Evolutionary conservation across 2,113 vertebrate species (phyloP), one percentile per base, ranked within the genome.

Genomic region (Colius striatus): DNA sequence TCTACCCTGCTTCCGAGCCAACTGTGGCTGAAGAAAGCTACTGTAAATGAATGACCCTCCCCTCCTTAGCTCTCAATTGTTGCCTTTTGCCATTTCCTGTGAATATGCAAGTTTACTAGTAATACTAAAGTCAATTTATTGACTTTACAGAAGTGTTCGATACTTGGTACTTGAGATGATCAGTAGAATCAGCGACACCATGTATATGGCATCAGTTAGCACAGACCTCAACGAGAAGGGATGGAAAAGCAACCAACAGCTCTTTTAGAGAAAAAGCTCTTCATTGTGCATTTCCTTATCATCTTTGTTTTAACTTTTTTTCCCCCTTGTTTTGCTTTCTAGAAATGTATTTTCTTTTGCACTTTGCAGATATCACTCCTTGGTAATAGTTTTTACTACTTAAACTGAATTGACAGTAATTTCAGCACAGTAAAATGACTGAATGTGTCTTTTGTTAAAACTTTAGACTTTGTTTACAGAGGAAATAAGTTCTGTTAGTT

Each of bases 161-260:
- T 62, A 6, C n/a, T 89, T 67, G 8, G 3, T 53, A 5, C 54
- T 57, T 41, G 13, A 47, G 16, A 1, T 63, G 25, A 21, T 53
- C 34, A n/a, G 0, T 10, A 18, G 21, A 55, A 32, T n/a, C 6
- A 0, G 3, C 53, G 32, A 45, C 63, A 71, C 10, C 6, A 2
- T 13, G 41, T 30, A 6, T 13, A 16, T 47, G 29, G 26, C 55
- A 87, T 71, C 80, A 36, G 13, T 22, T 43, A 75, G 74, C 43
- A 14, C 36, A 71, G 32, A 84, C 60, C 50, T 68, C 32, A n/a
- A 2, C 27, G 73, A 29, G 38, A n/a, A 70, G 29, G 34, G 16
- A 48, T n/a, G 11, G 27, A 61, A 73, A 65, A 66, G 6, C 65
- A 77, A 13, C 51, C 61, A 48, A 23, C 19, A 84, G 34, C 4